These are phyloP conservation scores for Edolisoma coerulescens DNA, from an alignment of 2,113 vertebrate genomes.

Conservation along the genomic window DNA sequence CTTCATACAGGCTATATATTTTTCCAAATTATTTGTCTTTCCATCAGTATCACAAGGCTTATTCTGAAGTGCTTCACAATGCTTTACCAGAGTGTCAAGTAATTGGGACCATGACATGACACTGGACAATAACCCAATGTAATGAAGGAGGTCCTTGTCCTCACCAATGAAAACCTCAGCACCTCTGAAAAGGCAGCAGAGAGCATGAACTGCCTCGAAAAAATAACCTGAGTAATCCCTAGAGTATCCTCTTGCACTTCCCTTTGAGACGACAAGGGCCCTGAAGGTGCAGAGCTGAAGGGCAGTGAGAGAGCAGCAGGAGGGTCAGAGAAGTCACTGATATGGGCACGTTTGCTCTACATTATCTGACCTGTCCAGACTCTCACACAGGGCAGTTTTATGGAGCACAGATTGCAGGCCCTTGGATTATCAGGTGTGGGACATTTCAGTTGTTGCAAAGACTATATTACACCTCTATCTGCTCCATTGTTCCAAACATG, in stretches of 20 bases:
- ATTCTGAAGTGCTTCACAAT: not conserved
- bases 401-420: not conserved
- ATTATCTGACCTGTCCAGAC: not conserved
- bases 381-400: not conserved
- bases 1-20: not conserved
- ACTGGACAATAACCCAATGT: not conserved
- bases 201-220: not conserved
- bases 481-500: not conserved
- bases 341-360: fast-evolving
- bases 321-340: not conserved
- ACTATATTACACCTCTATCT: not conserved
- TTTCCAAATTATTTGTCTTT: not conserved
- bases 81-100: not conserved
- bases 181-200: not conserved
- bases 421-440: not conserved
- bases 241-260: not conserved
- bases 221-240: not conserved
- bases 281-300: not conserved
- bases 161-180: not conserved
- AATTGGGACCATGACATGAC: not conserved
- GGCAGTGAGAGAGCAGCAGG: not conserved
- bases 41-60: not conserved
- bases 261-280: not conserved
- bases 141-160: not conserved
- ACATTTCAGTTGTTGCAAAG: not conserved